Evolutionary conservation across 2,888 invertebrate species (phyloP).

Genomic region (Sepiola atlantica): DNA sequence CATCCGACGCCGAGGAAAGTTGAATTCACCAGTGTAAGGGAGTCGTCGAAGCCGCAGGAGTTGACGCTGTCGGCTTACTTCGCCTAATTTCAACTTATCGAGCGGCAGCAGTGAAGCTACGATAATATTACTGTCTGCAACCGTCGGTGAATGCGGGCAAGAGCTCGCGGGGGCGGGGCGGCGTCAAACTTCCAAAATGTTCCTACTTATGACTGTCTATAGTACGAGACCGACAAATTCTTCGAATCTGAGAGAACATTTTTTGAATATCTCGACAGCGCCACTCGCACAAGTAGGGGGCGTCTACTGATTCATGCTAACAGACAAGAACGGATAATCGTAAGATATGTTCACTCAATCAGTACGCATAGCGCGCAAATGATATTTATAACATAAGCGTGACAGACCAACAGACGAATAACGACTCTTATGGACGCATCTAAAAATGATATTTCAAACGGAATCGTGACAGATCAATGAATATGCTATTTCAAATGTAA

Average conservation of each 20-base stretch:
- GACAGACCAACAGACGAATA: too few species aligned
- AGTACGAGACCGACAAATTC: neutral
- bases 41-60: neutral
- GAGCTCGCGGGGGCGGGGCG: neutral
- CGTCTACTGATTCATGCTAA: too few species aligned
- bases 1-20: neutral
- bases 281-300: neutral
- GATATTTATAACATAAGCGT: too few species aligned
- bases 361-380: too few species aligned
- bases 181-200: neutral
- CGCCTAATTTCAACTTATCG: conserved; percentile 19
- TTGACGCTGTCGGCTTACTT: conserved; percentile 6
- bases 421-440: too few species aligned
- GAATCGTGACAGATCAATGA: too few species aligned
- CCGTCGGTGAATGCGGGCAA: neutral
- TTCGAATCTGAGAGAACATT: neutral
- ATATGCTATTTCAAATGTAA: too few species aligned
- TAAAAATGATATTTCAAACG: too few species aligned
- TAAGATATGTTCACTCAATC: too few species aligned
- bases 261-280: neutral
- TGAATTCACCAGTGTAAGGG: neutral
- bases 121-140: conserved; percentile 8
- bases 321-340: neutral
- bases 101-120: neutral
- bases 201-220: neutral